phyloP scores from a whole-genome alignment of 2,888 invertebrate species.

The Cryptocephalus primarius region DNA sequence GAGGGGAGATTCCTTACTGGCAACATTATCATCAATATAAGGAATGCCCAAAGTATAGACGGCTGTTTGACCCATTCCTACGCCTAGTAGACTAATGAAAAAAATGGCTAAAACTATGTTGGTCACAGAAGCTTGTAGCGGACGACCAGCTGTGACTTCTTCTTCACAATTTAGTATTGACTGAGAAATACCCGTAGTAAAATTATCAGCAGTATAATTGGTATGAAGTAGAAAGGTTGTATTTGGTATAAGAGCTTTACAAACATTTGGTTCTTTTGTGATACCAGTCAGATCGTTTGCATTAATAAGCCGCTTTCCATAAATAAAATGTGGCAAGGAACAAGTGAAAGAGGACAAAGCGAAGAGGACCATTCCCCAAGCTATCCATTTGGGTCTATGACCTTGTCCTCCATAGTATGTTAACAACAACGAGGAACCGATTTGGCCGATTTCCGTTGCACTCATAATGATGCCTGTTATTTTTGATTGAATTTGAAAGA shows the following conservation, averaged over 20 bases:
- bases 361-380: slow-evolving; percentile 82
- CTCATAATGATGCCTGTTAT: slow-evolving; percentile 83
- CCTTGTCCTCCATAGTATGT: slow-evolving; percentile 88
- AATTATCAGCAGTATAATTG: slow-evolving; percentile 6
- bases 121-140: slow-evolving; percentile 63
- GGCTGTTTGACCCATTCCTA: slow-evolving; percentile 87
- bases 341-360: slow-evolving; percentile 78
- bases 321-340: slow-evolving; percentile 78
- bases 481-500: slow-evolving; percentile 85
- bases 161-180: slow-evolving; percentile 28
- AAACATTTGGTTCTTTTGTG: slow-evolving; percentile 35
- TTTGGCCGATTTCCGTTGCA: slow-evolving; percentile 88
- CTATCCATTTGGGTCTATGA: slow-evolving; percentile 88
- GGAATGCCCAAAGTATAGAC: slow-evolving; percentile 88
- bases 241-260: slow-evolving; percentile 19
- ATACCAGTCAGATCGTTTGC: slow-evolving; percentile 39
- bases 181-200: slow-evolving; percentile 4
- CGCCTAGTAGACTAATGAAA: slow-evolving; percentile 76
- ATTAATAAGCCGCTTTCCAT: slow-evolving; percentile 60
- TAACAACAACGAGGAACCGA: slow-evolving; percentile 75
- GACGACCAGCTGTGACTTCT: slow-evolving; percentile 50
- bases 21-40: slow-evolving; percentile 89
- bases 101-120: slow-evolving; percentile 78
- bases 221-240: slow-evolving; percentile 2
- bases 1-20: slow-evolving; percentile 81